Base-by-base conservation (phyloP, 1,140 invertebrate genomes). In the Pogonomyrmex barbatus region DNA sequence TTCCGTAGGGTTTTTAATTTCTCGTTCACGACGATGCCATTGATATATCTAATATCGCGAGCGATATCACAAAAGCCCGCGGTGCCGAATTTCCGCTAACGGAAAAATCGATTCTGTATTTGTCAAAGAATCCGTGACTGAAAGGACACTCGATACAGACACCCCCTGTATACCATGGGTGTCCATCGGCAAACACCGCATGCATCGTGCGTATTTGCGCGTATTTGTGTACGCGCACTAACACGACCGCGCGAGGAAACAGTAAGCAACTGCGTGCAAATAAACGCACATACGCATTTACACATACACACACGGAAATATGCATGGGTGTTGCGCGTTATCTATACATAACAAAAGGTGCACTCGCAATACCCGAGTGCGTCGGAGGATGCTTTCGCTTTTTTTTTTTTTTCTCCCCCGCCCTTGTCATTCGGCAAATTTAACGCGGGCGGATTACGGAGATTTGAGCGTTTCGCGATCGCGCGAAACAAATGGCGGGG, bases 391-490 rank as follows among this genome's bases (percentile, higher is more conserved):
- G 79, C 68, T 58, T 73, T 50, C 52, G 39, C 2, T 14, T 36
- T 79, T 52, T 79, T 82, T 47, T 58, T 9, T 12, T 5, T 24
- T 14, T 17, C n/a, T 17, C 47, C 9, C 24, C 6, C 2, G 39
- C 2, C 6, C 42, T 50, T 42, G 54, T 75, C 68, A 75, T 73
- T 75, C 79, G 56, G 79, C 42, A 83, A 83, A 83, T 83, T 73
- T 83, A 83, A 83, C 79, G 68, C 68, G 79, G 79, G 24, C 54
- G 68, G 79, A 83, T 83, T 83, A 83, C 79, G 68, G 24, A 73
- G 79, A 83, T 83, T 83, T 75, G 79, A 83, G 68, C 68, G 79
- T 83, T 83, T 83, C n/a, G 54, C 79, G 54, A 83, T 83, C 54
- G 79, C 42, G 45, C 68, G 54, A 73, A 83, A 83, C 79, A 83